phyloP scores from a whole-genome alignment of 2,113 vertebrate genomes.

The Otocyon megalotis region DNA sequence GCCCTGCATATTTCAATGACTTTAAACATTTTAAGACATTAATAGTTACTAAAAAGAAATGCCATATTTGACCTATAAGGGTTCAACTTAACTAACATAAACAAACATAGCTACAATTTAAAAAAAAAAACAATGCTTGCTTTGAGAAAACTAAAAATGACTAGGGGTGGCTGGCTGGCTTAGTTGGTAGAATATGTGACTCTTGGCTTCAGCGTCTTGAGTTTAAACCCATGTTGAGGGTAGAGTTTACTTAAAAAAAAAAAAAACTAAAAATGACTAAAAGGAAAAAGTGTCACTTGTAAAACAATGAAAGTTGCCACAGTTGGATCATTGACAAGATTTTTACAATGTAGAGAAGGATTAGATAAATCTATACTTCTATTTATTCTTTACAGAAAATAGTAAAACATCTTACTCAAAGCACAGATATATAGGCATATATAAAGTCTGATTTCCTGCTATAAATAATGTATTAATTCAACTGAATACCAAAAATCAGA shows the following conservation, averaged over 20 bases:
- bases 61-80: neutral
- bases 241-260: neutral
- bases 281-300: neutral
- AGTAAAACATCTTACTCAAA: constrained; percentile 15
- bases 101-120: neutral
- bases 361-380: neutral
- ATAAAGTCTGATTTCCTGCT: constrained; percentile 18
- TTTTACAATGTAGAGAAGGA: neutral
- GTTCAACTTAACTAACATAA: constrained; percentile 20
- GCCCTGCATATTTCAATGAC: neutral
- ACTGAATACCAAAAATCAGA: neutral
- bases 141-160: constrained; percentile 39
- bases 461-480: constrained; percentile 31
- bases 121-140: neutral
- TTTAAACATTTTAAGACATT: constrained; percentile 48
- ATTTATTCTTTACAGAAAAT: neutral
- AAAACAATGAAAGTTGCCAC: neutral
- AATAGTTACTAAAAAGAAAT: neutral
- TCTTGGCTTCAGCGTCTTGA: neutral
- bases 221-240: neutral
- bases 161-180: neutral
- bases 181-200: neutral
- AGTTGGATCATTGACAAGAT: neutral
- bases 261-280: neutral
- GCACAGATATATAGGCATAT: neutral